A percentile compares a stretch with the other conserved stretches of the same genome.
Evolutionary conservation across 2,797 vertebrate genomes (phyloP).

Genomic region (Gobionotothen gibberifrons): DNA sequence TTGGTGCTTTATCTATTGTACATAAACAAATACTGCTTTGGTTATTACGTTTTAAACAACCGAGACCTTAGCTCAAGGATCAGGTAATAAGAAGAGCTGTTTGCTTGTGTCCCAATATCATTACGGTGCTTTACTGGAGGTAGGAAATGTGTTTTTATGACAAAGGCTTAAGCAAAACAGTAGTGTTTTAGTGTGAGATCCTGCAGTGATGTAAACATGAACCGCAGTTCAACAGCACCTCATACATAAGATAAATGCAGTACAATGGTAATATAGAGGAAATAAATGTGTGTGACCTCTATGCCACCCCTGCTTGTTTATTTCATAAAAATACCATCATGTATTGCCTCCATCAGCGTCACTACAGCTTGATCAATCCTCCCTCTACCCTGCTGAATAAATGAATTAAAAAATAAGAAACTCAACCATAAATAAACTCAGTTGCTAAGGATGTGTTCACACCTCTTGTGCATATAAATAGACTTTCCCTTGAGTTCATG

Average conservation of each 20-base stretch:
- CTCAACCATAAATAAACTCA: background rate
- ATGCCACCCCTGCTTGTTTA: background rate
- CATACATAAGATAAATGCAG: constrained; percentile 6
- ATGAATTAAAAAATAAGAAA: background rate
- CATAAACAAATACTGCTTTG: background rate
- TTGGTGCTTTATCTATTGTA: background rate
- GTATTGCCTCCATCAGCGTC: background rate
- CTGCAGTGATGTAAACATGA: background rate
- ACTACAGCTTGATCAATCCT: background rate
- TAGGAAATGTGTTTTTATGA: background rate
- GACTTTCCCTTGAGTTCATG: constrained; percentile 4
- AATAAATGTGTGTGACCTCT: constrained; percentile 2
- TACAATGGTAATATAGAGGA: background rate
- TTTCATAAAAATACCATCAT: constrained; percentile 10
- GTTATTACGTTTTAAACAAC: background rate
- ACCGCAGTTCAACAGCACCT: background rate
- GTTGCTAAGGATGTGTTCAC: background rate
- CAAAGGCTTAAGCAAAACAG: background rate
- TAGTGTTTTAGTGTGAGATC: constrained; percentile 14
- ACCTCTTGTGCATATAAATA: background rate
- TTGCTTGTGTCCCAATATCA: background rate
- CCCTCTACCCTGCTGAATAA: background rate
- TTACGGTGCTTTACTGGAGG: background rate
- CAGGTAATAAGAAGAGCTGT: background rate
- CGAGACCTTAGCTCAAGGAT: background rate